Conservation (phyloP, 2,113 vertebrate genomes). For the Melanerpes aurifrons region DNA sequence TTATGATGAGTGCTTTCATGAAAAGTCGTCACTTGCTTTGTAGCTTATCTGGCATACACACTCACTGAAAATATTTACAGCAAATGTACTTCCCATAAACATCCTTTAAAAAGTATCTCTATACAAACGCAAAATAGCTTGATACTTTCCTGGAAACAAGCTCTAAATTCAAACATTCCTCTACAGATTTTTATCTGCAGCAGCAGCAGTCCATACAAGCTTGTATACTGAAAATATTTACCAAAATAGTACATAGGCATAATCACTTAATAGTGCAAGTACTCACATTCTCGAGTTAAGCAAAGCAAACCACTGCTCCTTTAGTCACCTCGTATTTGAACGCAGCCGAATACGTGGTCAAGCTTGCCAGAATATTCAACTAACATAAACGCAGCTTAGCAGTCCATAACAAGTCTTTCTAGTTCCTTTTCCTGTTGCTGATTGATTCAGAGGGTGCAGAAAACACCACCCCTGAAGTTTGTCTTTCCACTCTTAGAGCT, state of each 20-base stretch:
- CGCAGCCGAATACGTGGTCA: constrained; percentile 12
- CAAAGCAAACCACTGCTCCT: constrained; percentile 30
- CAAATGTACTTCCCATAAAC: not conserved
- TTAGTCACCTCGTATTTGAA: constrained; percentile 49
- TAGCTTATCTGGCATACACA: not conserved
- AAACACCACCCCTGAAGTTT: constrained; percentile 46
- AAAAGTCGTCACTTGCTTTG: constrained; percentile 4
- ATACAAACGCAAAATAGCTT: not conserved
- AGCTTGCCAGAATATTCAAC: constrained; percentile 21
- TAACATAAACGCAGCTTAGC: not conserved
- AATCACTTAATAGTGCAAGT: constrained; percentile 34
- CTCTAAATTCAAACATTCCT: not conserved
- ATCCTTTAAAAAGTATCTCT: not conserved
- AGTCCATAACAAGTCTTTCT: constrained; percentile 37
- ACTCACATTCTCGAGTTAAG: constrained; percentile 58
- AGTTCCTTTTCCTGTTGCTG: constrained; percentile 39
- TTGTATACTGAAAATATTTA: not conserved
- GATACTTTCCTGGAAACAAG: not conserved
- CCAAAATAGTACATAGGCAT: not conserved
- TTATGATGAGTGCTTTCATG: not conserved
- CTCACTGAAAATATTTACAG: constrained; percentile 23
- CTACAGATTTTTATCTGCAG: not conserved
- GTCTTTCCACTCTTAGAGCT: constrained; percentile 37
- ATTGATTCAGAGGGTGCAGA: constrained; percentile 41
- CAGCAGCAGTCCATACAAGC: not conserved